Base-by-base conservation (phyloP, 2,113 vertebrate genomes). In the Oenanthe melanoleuca region DNA sequence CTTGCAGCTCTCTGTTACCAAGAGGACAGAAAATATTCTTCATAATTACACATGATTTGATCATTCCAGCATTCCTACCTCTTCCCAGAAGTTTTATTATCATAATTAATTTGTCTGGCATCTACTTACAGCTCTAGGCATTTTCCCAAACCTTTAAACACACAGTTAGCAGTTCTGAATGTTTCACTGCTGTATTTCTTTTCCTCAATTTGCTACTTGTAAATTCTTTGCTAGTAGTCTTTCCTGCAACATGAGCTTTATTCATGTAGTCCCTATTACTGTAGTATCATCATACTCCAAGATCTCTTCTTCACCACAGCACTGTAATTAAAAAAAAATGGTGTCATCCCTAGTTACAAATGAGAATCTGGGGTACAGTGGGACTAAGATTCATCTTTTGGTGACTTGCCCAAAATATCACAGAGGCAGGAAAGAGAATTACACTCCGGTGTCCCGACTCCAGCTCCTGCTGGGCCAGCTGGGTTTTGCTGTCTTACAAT, bases 51-150 rank as follows among this genome's bases (percentile, higher is more conserved):
- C 42, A 12, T 88, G 14, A 93, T 93, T 95, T 79, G 86, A 87
- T 92, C 86, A 69, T 65, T 89, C 89, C 80, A 86, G 45, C 73
- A 69, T 92, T 97, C 95, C 57, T 80, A 92, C 80, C 44, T 92
- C 89, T 95, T 95, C 89, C 93, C 89, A 89, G 91, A 91, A 95
- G 77, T 94, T 96, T 93, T 93, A 95, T 92, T 93, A 92, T 79
- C 33, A 19, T 88, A 92, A 93, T 96, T 95, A 95, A 95, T 95
- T 95, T 97, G n/a, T 95, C 61, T 95, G 94, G 91, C 93, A 95
- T 88, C 70, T 87, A 34, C 65, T 95, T 31, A 11, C 18, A 69
- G 91, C 95, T 92, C 80, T 85, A 95, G 96, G 96, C 93, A 85
- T 91, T 92, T 93, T 79, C 84, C 83, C 83, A 95, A 92, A 64